Evolutionary conservation across 2,888 invertebrate species (phyloP).

Genomic region (Drosophila vallismaia): DNA sequence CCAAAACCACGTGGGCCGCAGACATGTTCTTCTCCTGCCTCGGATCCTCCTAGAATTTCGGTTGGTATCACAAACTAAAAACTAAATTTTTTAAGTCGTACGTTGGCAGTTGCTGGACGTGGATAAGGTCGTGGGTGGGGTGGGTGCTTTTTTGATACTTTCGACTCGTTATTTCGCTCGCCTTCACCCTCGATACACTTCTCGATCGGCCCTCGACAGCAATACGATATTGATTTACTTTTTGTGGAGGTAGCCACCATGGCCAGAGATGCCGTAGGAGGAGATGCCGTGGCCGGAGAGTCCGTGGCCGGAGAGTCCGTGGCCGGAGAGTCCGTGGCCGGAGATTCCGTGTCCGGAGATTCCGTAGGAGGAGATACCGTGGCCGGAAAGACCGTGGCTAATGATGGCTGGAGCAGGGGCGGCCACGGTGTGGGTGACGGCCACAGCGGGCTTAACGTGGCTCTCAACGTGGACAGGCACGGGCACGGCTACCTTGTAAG

Average conservation of each 20-base stretch:
- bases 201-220: slow-evolving; percentile 63
- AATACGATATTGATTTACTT: slow-evolving; percentile 73
- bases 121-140: slow-evolving; percentile 23
- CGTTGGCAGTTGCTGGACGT: slow-evolving; percentile 61
- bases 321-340: slow-evolving; percentile 45
- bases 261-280: slow-evolving; percentile 53
- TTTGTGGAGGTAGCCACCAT: slow-evolving; percentile 78
- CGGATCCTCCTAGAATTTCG: slow-evolving; percentile 69
- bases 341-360: slow-evolving; percentile 51
- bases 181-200: slow-evolving; percentile 64
- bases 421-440: slow-evolving; percentile 62
- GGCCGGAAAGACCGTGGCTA: slow-evolving; percentile 49
- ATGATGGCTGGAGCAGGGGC: slow-evolving; percentile 63
- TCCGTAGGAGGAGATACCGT: slow-evolving; percentile 48
- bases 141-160: slow-evolving; percentile 44
- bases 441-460: slow-evolving; percentile 74
- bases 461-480: slow-evolving; percentile 82
- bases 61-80: slow-evolving; percentile 83
- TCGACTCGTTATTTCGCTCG: slow-evolving; percentile 56
- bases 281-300: slow-evolving; percentile 41
- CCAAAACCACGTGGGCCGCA: slow-evolving; percentile 11
- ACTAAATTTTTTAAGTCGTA: slow-evolving; percentile 81
- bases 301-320: slow-evolving; percentile 50
- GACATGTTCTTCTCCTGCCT: slow-evolving; percentile 27
- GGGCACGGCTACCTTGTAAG: slow-evolving; percentile 89